phyloP scores from a whole-genome alignment of 2,113 vertebrate genomes.

The Alosa alosa region DNA sequence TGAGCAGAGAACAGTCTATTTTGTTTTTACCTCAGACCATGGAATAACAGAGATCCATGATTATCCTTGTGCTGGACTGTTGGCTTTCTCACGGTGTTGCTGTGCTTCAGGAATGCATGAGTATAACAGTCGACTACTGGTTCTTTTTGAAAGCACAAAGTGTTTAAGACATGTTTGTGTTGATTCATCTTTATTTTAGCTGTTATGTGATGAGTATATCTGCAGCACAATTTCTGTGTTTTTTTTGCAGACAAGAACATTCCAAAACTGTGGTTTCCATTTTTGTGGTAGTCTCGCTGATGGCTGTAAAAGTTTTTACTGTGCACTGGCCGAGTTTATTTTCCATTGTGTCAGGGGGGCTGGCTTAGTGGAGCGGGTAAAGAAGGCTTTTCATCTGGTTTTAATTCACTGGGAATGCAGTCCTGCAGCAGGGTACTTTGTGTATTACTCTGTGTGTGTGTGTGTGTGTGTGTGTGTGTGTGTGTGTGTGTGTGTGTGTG shows the following conservation, averaged over 20 bases:
- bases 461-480: slow-evolving; percentile 32
- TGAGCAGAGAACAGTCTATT: slow-evolving; percentile 1
- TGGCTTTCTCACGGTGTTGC: background rate
- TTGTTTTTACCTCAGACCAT: background rate
- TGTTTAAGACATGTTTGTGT: background rate
- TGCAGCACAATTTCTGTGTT: background rate
- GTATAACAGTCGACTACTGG: background rate
- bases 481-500: slow-evolving; percentile 31
- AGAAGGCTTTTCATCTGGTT: slow-evolving; percentile 56
- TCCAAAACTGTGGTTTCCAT: slow-evolving; percentile 44
- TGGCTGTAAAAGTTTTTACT: slow-evolving; percentile 63
- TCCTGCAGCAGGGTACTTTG: slow-evolving; percentile 24
- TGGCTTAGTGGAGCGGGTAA: slow-evolving; percentile 44
- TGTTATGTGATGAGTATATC: background rate
- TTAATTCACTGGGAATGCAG: slow-evolving; percentile 55
- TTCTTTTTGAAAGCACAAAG: background rate
- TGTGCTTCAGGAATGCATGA: background rate
- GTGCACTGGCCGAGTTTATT: slow-evolving; percentile 57
- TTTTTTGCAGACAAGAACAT: slow-evolving; percentile 43
- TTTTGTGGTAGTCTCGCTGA: slow-evolving; percentile 53
- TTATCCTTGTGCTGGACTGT: background rate
- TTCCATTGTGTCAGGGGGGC: slow-evolving; percentile 66
- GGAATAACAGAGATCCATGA: background rate
- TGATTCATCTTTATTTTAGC: background rate
- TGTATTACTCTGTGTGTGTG: slow-evolving; percentile 22